phyloP scores from a whole-genome alignment of 2,113 vertebrate species.

The Pica pica region DNA sequence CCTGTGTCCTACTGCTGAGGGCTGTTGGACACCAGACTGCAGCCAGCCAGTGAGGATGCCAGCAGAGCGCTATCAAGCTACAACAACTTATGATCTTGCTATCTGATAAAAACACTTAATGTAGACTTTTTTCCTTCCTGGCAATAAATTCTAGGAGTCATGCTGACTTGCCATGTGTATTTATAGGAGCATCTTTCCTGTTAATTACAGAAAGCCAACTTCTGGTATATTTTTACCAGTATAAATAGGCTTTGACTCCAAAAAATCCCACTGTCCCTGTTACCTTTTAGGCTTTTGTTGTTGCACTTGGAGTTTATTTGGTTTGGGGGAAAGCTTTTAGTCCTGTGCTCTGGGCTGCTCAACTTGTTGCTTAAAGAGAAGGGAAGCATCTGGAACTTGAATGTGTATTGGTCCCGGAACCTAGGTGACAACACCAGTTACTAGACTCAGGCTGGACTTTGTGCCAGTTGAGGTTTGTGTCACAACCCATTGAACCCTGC shows the following conservation, averaged over 20 bases:
- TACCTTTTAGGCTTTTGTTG: neutral
- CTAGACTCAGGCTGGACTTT: neutral
- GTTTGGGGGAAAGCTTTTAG: neutral
- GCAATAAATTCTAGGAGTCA: neutral
- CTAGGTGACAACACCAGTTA: neutral
- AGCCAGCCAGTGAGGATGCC: neutral
- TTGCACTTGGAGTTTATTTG: neutral
- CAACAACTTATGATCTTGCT: neutral
- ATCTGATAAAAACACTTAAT: neutral
- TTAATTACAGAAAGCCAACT: neutral
- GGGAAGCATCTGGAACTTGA: neutral
- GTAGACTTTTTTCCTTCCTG: neutral
- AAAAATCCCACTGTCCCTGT: neutral
- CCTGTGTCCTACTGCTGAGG: neutral
- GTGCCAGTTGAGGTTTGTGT: neutral
- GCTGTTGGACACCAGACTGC: neutral
- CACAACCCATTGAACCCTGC: neutral
- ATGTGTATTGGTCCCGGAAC: neutral
- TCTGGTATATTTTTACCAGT: neutral
- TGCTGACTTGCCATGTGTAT: neutral
- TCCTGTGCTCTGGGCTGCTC: neutral
- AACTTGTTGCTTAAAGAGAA: neutral
- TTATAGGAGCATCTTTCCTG: neutral
- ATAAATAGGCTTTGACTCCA: neutral
- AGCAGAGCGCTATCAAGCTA: neutral